Conservation (phyloP, 1,140 invertebrate species). For the Bombus confusus region DNA sequence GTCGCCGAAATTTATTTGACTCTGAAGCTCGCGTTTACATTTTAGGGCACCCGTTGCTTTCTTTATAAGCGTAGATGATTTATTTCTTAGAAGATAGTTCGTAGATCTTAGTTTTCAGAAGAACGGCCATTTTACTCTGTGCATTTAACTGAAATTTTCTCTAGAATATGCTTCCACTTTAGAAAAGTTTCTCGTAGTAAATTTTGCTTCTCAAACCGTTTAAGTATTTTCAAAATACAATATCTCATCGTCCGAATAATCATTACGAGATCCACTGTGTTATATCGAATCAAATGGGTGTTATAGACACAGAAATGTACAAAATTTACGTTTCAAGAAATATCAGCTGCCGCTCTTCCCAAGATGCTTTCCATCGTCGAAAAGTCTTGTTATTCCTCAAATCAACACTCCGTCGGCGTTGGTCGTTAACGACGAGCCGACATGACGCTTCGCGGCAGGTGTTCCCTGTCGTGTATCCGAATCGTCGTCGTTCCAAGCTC, state of each 20-base stretch:
- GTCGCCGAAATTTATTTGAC: not conserved
- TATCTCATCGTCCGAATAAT: no score
- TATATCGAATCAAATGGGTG: not conserved
- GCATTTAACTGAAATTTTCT: no score
- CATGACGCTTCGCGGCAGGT: slow-evolving; percentile 42
- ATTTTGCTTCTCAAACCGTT: no score
- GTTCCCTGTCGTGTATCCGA: slow-evolving; percentile 21
- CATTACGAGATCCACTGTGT: not conserved
- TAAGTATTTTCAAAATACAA: no score
- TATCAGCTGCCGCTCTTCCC: not conserved
- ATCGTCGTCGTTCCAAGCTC: slow-evolving; percentile 1
- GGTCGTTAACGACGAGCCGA: slow-evolving; percentile 23
- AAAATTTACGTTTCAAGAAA: not conserved
- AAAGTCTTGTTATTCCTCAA: slow-evolving; percentile 16
- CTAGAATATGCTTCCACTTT: no score
- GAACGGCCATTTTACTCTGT: no score
- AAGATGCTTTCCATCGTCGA: not conserved
- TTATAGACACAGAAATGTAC: not conserved
- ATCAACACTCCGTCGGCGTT: slow-evolving; percentile 12
- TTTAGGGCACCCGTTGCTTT: no score
- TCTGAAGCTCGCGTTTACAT: no score
- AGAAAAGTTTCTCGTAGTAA: no score
- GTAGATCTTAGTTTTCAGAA: no score
- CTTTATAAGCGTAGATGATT: no score
- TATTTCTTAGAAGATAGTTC: not conserved